A percentile compares a stretch with the other conserved stretches of the same genome.
Evolutionary conservation across 2,888 invertebrate genomes (phyloP).

Genomic region (Formica aserva): DNA sequence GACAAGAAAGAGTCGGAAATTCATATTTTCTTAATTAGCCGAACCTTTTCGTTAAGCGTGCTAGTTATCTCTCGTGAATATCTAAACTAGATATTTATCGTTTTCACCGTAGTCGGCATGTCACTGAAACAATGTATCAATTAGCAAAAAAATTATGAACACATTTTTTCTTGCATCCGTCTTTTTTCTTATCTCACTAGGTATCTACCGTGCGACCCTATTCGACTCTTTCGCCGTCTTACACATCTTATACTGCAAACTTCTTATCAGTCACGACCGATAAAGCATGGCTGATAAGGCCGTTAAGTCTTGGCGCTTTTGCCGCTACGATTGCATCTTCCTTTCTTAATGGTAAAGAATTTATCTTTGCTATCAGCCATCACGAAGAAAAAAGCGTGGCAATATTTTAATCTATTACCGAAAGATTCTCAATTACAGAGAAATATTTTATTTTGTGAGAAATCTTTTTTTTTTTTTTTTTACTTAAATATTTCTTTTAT

Average conservation of each 20-base stretch:
- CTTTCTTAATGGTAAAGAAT: conserved; percentile 42
- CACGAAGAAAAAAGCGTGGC: neutral
- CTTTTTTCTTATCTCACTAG: conserved; percentile 18
- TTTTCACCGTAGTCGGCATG: neutral
- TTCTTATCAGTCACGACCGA: conserved; percentile 78
- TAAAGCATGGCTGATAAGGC: conserved; percentile 76
- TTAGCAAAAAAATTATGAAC: conserved; percentile 3
- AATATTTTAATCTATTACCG: conserved; percentile 1
- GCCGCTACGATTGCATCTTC: conserved; percentile 60
- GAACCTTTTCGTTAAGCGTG: neutral
- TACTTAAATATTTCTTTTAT: neutral
- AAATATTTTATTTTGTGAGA: conserved; percentile 1
- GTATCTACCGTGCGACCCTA: conserved; percentile 24
- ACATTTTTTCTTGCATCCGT: neutral
- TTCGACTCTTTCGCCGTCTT: conserved; percentile 50
- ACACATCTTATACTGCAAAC: conserved; percentile 44
- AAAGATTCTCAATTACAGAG: neutral
- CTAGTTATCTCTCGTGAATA: conserved; percentile 11
- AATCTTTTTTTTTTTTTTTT: neutral
- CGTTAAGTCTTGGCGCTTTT: conserved; percentile 70
- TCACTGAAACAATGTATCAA: neutral
- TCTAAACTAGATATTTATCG: neutral
- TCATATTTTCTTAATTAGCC: conserved; percentile 4
- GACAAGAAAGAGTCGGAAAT: neutral
- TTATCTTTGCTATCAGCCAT: conserved; percentile 26